Base-by-base conservation (phyloP, 2,797 vertebrate species). In the Menidia menidia region DNA sequence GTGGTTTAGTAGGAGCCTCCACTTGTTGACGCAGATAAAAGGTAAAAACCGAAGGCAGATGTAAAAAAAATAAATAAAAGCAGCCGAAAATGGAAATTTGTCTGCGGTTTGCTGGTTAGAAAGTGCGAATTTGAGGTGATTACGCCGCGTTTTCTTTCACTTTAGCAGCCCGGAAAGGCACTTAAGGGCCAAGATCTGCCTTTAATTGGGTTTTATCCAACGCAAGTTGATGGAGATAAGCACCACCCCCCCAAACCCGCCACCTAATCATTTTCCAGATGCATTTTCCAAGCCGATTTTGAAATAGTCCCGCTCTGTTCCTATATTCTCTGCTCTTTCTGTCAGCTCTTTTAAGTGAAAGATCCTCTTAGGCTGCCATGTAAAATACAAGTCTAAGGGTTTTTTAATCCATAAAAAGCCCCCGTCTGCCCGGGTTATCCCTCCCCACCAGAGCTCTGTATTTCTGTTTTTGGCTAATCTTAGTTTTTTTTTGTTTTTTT, bases 381-480 rank as follows among this genome's bases (percentile, higher is more conserved):
- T 52, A 64, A 82, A 74, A 56, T 57, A 56, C 18, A 44, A 58
- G 60, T 55, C 60, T 10, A 39, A 42, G 44, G 48, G 25, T 48
- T 69, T 75, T 58, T 54, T 58, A 68, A 79, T 73, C 60, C 56
- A 47, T 59, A 58, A 78, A 72, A 83, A 71, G 55, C n/a, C 62
- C 68, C 57, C 56, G 75, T 84, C 75, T 76, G 61, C 35, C 19
- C 44, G 15, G 31, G 42, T 50, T 70, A 0, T 19, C 19, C 19
- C 19, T 10, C 19, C 9, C 9, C 47, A 51, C 19, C 25, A 12
- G n/a, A 25, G n/a, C 5, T 19, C 12, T 51, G 9, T 13, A 9
- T 4, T 41, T 50, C 9, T 52, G 30, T 44, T 64, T 73, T 76
- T 16, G 35, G 43, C 13, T n/a, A n/a, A n/a, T n/a, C n/a, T n/a